Percentiles rank a stretch among this genome's conserved stretches.
Conservation (phyloP, 2,797 vertebrate genomes). For the Numenius phaeopus region DNA sequence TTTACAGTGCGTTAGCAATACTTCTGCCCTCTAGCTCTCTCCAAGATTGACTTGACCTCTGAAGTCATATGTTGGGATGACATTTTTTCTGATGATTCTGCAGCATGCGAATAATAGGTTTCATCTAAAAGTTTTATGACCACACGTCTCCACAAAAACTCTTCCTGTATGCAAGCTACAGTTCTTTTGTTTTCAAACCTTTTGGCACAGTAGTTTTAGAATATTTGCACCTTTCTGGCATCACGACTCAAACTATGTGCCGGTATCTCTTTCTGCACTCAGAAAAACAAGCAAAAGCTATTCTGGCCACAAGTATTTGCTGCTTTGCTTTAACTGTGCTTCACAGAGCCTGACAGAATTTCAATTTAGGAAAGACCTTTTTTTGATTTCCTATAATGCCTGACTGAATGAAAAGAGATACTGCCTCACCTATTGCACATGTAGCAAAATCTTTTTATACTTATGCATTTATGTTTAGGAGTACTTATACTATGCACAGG, state of each 20-base stretch:
- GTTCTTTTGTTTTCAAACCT: slow-evolving; percentile 13
- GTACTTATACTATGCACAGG: neutral
- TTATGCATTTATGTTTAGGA: neutral
- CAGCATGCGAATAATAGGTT: slow-evolving; percentile 66
- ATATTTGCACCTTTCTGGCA: neutral
- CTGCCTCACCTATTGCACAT: neutral
- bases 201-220: neutral
- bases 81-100: slow-evolving; percentile 60
- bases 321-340: neutral
- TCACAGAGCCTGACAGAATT: neutral
- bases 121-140: slow-evolving; percentile 32
- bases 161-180: slow-evolving; percentile 2
- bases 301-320: neutral
- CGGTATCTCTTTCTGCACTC: neutral
- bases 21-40: neutral
- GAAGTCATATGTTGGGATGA: neutral
- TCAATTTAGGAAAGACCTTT: neutral
- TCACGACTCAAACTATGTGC: neutral
- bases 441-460: neutral
- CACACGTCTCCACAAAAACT: neutral
- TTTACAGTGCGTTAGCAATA: neutral
- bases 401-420: neutral
- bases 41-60: slow-evolving; percentile 24
- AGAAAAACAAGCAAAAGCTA: neutral
- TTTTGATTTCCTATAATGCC: neutral